phyloP scores from a whole-genome alignment of 2,888 invertebrate species.

The Luperina testacea region DNA sequence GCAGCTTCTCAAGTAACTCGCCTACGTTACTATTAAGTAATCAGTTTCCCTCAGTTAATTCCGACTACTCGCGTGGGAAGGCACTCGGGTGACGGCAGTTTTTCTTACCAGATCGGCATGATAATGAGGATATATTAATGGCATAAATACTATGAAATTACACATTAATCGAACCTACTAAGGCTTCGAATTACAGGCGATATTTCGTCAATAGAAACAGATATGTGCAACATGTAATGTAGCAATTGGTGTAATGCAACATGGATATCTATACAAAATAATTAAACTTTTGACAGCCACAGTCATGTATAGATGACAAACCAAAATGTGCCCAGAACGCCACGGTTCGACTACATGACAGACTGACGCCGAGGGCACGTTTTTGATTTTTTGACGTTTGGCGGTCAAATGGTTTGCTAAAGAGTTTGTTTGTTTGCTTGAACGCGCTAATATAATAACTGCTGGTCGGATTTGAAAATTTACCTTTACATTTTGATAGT shows the following conservation, averaged over 20 bases:
- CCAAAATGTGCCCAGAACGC: too few species aligned
- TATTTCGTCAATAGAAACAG: neutral
- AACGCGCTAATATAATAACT: too few species aligned
- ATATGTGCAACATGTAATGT: constrained; percentile 11
- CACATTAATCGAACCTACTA: constrained; percentile 20
- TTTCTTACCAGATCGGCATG: constrained; percentile 51
- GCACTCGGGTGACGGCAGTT: constrained; percentile 32
- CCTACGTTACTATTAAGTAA: constrained; percentile 56
- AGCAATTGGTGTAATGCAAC: constrained; percentile 3
- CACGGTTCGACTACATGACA: too few species aligned
- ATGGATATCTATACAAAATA: neutral
- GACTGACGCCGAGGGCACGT: too few species aligned
- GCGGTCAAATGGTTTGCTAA: too few species aligned
- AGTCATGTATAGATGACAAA: too few species aligned
- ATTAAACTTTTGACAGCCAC: too few species aligned
- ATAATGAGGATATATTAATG: constrained; percentile 55
- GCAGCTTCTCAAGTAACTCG: constrained; percentile 35
- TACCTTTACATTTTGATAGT: too few species aligned
- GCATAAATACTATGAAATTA: constrained; percentile 45
- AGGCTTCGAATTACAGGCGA: constrained; percentile 6
- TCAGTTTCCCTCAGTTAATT: constrained; percentile 54
- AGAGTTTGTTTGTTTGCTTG: too few species aligned
- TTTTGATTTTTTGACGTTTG: too few species aligned
- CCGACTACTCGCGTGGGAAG: constrained; percentile 56
- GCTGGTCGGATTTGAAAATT: too few species aligned